Evolutionary conservation across 2,888 invertebrate species (phyloP).

Genomic region (Aspidiotus destructor): DNA sequence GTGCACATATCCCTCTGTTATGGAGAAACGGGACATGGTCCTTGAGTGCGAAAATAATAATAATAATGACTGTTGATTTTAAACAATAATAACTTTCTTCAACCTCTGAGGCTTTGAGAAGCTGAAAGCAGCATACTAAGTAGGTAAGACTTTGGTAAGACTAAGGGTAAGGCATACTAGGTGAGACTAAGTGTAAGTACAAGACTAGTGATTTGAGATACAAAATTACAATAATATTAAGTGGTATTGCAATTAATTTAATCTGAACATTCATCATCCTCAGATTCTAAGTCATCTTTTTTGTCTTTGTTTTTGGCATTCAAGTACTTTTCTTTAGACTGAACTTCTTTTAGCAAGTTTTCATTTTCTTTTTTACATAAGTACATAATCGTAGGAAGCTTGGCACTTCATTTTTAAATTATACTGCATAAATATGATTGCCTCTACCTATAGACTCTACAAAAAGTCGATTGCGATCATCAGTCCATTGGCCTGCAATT

Average conservation of each 20-base stretch:
- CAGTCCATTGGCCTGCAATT: neutral
- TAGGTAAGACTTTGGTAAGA: no score
- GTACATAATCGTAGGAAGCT: neutral
- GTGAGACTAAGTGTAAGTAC: neutral
- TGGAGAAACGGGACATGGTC: no score
- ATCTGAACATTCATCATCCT: neutral
- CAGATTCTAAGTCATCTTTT: neutral
- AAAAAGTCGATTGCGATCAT: neutral
- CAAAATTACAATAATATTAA: neutral
- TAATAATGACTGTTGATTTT: conserved; percentile 1
- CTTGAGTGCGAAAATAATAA: neutral
- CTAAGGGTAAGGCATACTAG: no score
- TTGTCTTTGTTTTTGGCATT: neutral
- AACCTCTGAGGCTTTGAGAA: neutral
- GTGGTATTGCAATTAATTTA: conserved; percentile 1
- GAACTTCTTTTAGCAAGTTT: neutral
- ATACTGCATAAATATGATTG: neutral
- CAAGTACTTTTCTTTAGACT: neutral
- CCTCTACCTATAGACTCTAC: neutral
- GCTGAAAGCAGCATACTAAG: no score
- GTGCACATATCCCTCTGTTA: no score
- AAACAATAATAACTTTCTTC: neutral
- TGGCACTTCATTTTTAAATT: neutral
- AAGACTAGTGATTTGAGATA: neutral
- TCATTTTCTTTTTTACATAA: conserved; percentile 2